These are phyloP conservation scores for Oreochromis niloticus DNA, from an alignment of 2,113 vertebrate genomes.

Conservation along the genomic window DNA sequence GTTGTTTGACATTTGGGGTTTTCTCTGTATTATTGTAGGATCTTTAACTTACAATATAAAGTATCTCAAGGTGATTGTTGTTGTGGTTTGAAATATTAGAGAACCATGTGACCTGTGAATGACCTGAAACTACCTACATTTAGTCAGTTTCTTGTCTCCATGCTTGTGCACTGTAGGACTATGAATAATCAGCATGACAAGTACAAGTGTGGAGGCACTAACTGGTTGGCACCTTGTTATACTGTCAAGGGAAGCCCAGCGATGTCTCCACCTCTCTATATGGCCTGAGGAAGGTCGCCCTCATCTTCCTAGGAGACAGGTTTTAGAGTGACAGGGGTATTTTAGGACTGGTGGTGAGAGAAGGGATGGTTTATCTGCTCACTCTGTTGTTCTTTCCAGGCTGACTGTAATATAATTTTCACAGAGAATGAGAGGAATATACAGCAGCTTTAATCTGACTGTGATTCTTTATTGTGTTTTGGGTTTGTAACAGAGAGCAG, in stretches of 20 bases:
- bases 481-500: not conserved
- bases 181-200: slow-evolving; percentile 41
- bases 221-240: slow-evolving; percentile 29
- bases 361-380: not conserved
- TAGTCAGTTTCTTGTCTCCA: not conserved
- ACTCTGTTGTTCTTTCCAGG: not conserved
- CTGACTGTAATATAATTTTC: not conserved
- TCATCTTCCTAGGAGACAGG: slow-evolving; percentile 24
- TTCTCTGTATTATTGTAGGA: not conserved
- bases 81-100: not conserved
- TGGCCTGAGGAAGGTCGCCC: slow-evolving; percentile 11
- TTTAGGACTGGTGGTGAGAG: slow-evolving; percentile 10
- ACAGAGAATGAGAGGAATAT: not conserved
- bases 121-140: not conserved
- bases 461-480: not conserved
- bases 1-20: not conserved
- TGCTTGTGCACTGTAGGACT: not conserved
- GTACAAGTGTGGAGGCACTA: slow-evolving; percentile 16
- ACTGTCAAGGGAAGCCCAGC: slow-evolving; percentile 30
- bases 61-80: not conserved
- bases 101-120: not conserved
- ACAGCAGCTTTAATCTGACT: not conserved
- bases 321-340: not conserved
- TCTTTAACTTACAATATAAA: not conserved
- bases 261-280: slow-evolving; percentile 3